phyloP scores from a whole-genome alignment of 1,140 invertebrate genomes.

The Papilio aristodemus region DNA sequence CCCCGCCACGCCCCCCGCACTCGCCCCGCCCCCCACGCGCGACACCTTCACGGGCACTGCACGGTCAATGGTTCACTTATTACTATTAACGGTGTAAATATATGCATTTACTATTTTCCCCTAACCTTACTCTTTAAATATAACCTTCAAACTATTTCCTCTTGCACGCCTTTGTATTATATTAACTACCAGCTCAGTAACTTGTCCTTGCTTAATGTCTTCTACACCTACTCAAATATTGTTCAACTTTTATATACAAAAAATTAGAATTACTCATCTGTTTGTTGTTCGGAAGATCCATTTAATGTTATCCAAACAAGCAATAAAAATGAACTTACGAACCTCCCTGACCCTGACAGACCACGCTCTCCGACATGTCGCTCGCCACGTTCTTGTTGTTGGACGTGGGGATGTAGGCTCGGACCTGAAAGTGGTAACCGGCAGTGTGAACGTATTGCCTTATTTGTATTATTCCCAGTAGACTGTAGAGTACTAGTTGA shows the following conservation, averaged over 20 bases:
- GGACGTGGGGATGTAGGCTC: slow-evolving; percentile 48
- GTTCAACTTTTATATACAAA: too few species aligned
- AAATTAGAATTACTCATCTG: too few species aligned
- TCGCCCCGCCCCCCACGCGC: slow-evolving; percentile 38
- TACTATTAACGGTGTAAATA: too few species aligned
- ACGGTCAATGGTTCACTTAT: not conserved
- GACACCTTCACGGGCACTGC: slow-evolving; percentile 60
- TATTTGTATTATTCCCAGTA: not conserved
- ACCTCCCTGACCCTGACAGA: slow-evolving; percentile 76
- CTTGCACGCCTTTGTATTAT: not conserved
- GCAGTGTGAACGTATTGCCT: too few species aligned
- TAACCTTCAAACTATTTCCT: too few species aligned
- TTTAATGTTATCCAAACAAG: slow-evolving; percentile 20
- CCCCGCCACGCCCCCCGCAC: slow-evolving; percentile 35
- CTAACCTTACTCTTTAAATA: too few species aligned
- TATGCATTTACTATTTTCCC: too few species aligned
- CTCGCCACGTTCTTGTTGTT: slow-evolving; percentile 56
- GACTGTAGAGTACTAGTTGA: not conserved
- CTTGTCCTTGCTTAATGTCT: too few species aligned
- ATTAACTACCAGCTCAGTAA: not conserved
- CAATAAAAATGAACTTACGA: slow-evolving; percentile 20
- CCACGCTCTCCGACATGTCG: slow-evolving; percentile 65
- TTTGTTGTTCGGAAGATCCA: too few species aligned
- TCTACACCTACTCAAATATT: too few species aligned
- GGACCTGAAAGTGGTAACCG: slow-evolving; percentile 45